phyloP scores from a whole-genome alignment of 2,888 invertebrate genomes.

The Dyspetes luteomarginatus region DNA sequence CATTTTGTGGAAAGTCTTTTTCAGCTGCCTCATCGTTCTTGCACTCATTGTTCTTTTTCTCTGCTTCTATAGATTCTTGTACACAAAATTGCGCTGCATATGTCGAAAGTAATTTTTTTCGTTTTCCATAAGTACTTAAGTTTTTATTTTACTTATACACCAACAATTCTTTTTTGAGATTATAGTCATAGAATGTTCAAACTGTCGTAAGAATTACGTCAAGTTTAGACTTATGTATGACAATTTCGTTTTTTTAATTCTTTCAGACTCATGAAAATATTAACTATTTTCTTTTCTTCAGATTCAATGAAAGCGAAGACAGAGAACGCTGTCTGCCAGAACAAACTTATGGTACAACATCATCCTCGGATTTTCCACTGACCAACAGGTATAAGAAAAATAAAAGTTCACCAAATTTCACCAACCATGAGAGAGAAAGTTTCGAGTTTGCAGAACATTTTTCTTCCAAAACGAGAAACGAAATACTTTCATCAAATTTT shows the following conservation, averaged over 20 bases:
- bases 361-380: background rate
- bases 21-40: constrained; percentile 45
- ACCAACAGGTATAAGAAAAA: background rate
- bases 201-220: too few relatives aligned
- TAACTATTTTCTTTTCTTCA: constrained; percentile 7
- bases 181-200: too few relatives aligned
- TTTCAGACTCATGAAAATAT: background rate
- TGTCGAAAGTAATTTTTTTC: constrained; percentile 42
- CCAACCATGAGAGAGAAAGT: constrained; percentile 15
- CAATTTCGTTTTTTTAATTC: background rate
- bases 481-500: background rate
- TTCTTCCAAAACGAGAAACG: constrained; percentile 6
- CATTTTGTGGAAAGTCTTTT: constrained; percentile 57
- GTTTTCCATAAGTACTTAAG: background rate
- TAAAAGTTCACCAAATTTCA: background rate
- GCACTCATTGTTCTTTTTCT: constrained; percentile 43
- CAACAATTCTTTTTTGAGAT: too few relatives aligned
- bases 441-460: constrained; percentile 23
- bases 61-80: constrained; percentile 60
- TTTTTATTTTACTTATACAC: too few relatives aligned
- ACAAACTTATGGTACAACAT: constrained; percentile 52
- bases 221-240: background rate
- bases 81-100: constrained; percentile 52
- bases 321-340: constrained; percentile 40
- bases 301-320: constrained; percentile 23